Evolutionary conservation across 2,113 vertebrate genomes (phyloP), one percentile per base, ranked within the genome.

Genomic region (Euleptes europaea): DNA sequence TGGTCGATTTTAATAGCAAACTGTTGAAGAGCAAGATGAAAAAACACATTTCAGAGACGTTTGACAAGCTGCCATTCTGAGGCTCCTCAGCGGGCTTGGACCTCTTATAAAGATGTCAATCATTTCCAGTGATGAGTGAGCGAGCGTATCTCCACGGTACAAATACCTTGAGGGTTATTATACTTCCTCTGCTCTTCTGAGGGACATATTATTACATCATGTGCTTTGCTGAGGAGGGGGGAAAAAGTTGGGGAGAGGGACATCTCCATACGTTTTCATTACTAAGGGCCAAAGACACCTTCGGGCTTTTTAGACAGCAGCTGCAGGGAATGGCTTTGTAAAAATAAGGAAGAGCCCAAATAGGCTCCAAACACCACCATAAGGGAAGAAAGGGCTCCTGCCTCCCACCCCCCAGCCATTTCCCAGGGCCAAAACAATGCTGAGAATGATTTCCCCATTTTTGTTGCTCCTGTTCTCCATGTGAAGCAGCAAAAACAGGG

Each of bases 1-100:
- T 97, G 94, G 83, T 98, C 96, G 57, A 99, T 97, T 92, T 97
- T 96, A 79, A 94, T 90, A 82, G 97, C 94, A 95, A 99, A 98
- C 98, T 99, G 88, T 54, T 92, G 90, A 28, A 93, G 67, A 92
- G 14, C 92, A 60, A 71, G 2, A 7, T 1, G 1, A 47, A 67
- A 57, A 14, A n/a, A 17, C 38, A 73, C 33, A 83, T 10, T 60
- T 28, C 38, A 49, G 40, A 1, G 65, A 80, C 54, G n/a, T 2
- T 1, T 33, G 66, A 9, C 4, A 74, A 42, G 57, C 66, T 23
- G 66, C 1, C 8, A 63, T 35, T 1, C 47, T 42, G 40, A 21
- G 11, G 38, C 42, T 49, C n/a, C 88, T 35, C 8, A 76, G 12
- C 15, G 1, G 28, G n/a, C 44, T 84, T 21, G 0, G 67, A 0